Conservation (phyloP, 2,113 vertebrate genomes). For the Galbula dea region DNA sequence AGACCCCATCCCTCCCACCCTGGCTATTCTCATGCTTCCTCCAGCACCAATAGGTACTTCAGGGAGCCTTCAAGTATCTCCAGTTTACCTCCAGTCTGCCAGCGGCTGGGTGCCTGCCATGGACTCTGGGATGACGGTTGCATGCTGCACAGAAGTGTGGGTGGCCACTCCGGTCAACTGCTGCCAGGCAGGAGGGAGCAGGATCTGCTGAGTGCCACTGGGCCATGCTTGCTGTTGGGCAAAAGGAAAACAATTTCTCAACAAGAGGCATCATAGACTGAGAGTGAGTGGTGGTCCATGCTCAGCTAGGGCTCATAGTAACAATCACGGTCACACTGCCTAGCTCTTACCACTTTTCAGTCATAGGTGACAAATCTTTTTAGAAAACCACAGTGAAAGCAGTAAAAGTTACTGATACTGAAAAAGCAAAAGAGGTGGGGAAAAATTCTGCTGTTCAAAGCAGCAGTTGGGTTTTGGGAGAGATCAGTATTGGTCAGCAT, state of each 20-base stretch:
- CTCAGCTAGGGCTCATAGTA: not conserved
- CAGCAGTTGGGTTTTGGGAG: not conserved
- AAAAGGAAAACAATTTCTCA: not conserved
- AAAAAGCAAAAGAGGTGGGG: not conserved
- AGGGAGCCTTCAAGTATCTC: not conserved
- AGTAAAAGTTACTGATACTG: not conserved
- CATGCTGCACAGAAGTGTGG: slow-evolving; percentile 96
- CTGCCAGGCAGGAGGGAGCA: slow-evolving; percentile 96
- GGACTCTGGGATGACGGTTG: slow-evolving; percentile 91
- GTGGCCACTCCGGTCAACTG: slow-evolving; percentile 88
- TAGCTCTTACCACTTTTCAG: not conserved
- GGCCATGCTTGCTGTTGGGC: slow-evolving; percentile 92
- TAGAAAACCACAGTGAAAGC: not conserved
- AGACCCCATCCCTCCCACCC: not conserved
- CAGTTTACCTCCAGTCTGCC: slow-evolving; percentile 92
- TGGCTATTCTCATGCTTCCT: not conserved
- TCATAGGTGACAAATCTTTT: not conserved
- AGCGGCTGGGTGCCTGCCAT: slow-evolving; percentile 91
- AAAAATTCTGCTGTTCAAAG: not conserved
- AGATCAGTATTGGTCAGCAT: not conserved
- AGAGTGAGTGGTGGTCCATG: accelerated
- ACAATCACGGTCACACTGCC: accelerated
- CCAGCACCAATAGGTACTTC: not conserved
- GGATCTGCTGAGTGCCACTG: slow-evolving; percentile 94
- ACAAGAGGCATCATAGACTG: not conserved